phyloP scores from a whole-genome alignment of 2,797 vertebrate species.

The Calcarius lapponicus region DNA sequence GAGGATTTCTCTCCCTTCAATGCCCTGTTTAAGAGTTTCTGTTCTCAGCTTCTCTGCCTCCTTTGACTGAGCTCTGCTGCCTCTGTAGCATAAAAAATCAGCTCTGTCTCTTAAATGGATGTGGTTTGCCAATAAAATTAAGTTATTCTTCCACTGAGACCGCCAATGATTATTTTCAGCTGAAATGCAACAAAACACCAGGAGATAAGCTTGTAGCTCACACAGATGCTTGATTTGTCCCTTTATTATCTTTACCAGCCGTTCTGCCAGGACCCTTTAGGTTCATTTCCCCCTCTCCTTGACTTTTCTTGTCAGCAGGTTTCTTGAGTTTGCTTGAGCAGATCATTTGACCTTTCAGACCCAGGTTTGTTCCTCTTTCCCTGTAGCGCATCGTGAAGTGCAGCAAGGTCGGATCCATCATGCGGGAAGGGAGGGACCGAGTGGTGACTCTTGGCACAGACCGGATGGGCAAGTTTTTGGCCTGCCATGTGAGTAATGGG shows the following conservation, averaged over 20 bases:
- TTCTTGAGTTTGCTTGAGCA: neutral
- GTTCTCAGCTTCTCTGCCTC: neutral
- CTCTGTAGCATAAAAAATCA: neutral
- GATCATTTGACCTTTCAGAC: neutral
- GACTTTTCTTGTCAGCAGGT: neutral
- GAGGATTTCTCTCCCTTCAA: neutral
- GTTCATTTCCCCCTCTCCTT: neutral
- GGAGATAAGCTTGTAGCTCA: neutral
- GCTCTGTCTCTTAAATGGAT: neutral
- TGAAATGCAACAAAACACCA: neutral
- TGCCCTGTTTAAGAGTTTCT: neutral
- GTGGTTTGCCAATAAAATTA: neutral
- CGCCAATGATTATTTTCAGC: neutral
- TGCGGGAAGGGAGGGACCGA: slow-evolving; percentile 89
- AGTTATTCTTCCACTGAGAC: neutral
- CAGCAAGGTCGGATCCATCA: slow-evolving; percentile 88
- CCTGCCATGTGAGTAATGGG: slow-evolving; percentile 89
- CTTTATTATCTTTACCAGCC: neutral
- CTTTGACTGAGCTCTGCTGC: neutral
- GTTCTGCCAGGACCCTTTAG: neutral
- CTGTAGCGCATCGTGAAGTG: slow-evolving; percentile 86
- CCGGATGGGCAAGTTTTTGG: slow-evolving; percentile 81
- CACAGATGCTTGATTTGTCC: neutral
- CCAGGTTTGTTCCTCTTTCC: neutral
- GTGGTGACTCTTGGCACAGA: slow-evolving; percentile 87